Conservation (phyloP, 2,797 vertebrate species). For the Gobio occitaniae region DNA sequence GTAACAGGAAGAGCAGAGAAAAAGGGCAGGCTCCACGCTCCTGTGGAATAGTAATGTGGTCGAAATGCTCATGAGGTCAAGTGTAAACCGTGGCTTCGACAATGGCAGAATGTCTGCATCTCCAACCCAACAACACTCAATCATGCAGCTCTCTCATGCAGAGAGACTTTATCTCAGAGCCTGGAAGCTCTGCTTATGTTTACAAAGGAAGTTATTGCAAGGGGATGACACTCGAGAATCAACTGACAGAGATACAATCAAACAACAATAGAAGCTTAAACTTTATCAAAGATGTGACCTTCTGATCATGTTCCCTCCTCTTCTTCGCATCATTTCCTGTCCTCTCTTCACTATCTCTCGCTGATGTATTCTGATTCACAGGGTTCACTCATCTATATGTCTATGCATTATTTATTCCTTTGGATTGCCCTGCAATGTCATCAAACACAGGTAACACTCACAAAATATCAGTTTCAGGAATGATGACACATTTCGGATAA, state of each 20-base stretch:
- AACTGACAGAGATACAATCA: conserved; percentile 30
- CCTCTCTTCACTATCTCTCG: neutral
- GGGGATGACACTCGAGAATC: conserved; percentile 26
- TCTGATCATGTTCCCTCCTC: neutral
- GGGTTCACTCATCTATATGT: neutral
- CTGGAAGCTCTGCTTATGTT: conserved; percentile 67
- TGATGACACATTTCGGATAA: neutral
- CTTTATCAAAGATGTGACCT: conserved; percentile 3
- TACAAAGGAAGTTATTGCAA: conserved; percentile 15
- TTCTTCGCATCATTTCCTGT: conserved; percentile 4
- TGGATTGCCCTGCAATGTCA: neutral
- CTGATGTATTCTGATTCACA: neutral
- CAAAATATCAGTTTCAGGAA: neutral
- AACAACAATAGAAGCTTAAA: conserved; percentile 26
- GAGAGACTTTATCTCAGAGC: conserved; percentile 76
- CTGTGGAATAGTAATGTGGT: conserved; percentile 45
- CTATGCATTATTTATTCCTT: neutral
- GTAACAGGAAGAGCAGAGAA: conserved; percentile 47
- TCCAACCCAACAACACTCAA: conserved; percentile 77
- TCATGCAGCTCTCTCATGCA: conserved; percentile 77
- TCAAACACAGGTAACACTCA: neutral
- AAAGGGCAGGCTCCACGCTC: conserved; percentile 44
- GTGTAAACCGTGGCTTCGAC: conserved; percentile 73
- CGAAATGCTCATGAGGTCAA: conserved; percentile 76
- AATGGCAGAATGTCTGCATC: conserved; percentile 75